Evolutionary conservation across 2,113 vertebrate species (phyloP).

Genomic region (Oncorhynchus nerka): DNA sequence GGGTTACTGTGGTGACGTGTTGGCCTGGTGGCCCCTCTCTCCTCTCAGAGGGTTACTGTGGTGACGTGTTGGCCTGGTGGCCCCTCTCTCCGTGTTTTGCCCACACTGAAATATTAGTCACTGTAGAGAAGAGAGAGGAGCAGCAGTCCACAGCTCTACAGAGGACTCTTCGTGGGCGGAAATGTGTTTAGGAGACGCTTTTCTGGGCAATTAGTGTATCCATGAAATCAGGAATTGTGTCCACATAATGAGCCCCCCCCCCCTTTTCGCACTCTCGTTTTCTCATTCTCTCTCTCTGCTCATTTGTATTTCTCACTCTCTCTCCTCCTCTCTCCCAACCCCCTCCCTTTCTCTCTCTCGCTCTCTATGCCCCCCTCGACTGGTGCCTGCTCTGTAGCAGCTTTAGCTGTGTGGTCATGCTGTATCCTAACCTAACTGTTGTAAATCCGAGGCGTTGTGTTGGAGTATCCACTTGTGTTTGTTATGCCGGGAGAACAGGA

Average conservation of each 20-base stretch:
- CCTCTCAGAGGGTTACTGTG: slow-evolving; percentile 40
- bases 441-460: too few relatives aligned
- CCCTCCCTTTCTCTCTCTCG: not conserved
- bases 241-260: too few relatives aligned
- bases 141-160: slow-evolving; percentile 38
- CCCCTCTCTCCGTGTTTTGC: slow-evolving; percentile 54
- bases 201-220: slow-evolving; percentile 60
- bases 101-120: slow-evolving; percentile 72
- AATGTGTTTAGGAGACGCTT: slow-evolving; percentile 55
- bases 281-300: too few relatives aligned
- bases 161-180: slow-evolving; percentile 66
- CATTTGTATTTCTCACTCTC: slow-evolving; percentile 2
- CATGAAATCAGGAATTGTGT: slow-evolving; percentile 54
- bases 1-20: too few relatives aligned
- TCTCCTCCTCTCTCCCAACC: slow-evolving; percentile 3
- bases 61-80: slow-evolving; percentile 54
- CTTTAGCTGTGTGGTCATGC: not conserved
- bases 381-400: not conserved
- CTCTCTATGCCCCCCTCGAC: not conserved
- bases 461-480: slow-evolving; percentile 12
- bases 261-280: too few relatives aligned
- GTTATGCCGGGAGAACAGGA: slow-evolving; percentile 4
- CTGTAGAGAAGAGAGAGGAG: slow-evolving; percentile 49
- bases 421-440: too few relatives aligned
- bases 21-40: too few relatives aligned